Percentiles rank a stretch among this genome's conserved stretches.
Conservation (phyloP, 2,888 invertebrate genomes). For the Coleophora deauratella region DNA sequence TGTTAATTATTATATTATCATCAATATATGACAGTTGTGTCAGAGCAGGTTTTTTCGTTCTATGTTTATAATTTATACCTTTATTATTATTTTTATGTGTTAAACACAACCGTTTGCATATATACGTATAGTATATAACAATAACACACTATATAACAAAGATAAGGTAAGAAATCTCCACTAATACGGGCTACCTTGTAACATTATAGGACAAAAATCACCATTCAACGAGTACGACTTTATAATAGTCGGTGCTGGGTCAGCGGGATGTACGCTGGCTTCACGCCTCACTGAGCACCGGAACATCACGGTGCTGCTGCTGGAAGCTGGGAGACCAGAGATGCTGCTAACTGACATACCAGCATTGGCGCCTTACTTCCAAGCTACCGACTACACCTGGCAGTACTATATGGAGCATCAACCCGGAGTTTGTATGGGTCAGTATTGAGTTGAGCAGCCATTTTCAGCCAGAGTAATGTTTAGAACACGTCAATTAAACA, state of each 20-base stretch:
- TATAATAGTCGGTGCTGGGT: conserved; percentile 73
- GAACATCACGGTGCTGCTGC: conserved; percentile 47
- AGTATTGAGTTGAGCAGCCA: neutral
- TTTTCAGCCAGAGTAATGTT: no score
- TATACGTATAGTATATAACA: no score
- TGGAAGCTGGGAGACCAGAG: conserved; percentile 58
- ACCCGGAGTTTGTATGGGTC: conserved; percentile 73
- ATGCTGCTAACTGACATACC: conserved; percentile 73
- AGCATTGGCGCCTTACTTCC: conserved; percentile 70
- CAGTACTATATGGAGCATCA: conserved; percentile 80
- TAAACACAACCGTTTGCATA: no score
- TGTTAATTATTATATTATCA: no score
- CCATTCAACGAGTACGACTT: conserved; percentile 67
- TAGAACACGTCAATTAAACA: no score
- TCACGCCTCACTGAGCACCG: conserved; percentile 59
- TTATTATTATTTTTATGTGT: no score
- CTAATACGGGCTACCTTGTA: no score
- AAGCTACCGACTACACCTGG: conserved; percentile 79
- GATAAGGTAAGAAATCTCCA: no score
- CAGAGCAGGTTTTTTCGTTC: no score
- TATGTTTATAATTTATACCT: no score
- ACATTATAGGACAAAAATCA: conserved; percentile 36
- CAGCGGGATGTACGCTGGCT: conserved; percentile 71
- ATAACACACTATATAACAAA: no score
- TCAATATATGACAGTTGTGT: no score